Base-by-base conservation (phyloP, 2,797 vertebrate genomes). In the Octomys mimax region DNA sequence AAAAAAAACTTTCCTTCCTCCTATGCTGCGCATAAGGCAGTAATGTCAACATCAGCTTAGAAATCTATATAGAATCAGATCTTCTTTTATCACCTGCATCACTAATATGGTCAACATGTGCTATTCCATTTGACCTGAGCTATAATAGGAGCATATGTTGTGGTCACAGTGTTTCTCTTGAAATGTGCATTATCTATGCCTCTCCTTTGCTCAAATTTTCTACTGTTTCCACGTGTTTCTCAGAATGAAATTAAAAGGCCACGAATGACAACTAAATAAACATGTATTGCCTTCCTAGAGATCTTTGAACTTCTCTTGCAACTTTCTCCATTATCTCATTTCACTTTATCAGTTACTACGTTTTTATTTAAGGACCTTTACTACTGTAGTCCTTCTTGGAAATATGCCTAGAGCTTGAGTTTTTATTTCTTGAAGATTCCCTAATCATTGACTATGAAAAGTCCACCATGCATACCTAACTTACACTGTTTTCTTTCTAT, bases 71-170 rank as follows among this genome's bases (percentile, higher is more conserved):
- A 49, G 36, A 75, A 75, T 78, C 57, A 70, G 2, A 54, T 13
- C 3, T 14, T 16, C 1, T 46, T 19, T 80, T 85, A 9, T 21
- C 31, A 64, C 9, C 10, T 59, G 39, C 14, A 18, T 16, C 59
- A 22, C 0, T 9, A 42, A 31, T 0, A 12, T 3, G 4, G 31
- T 54, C 13, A 31, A n/a, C 0, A 5, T 19, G 54, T 0, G 49
- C 2, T 28, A 66, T 22, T 3, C 2, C 33, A 39, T 36, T 18
- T 77, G 22, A 0, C 4, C 24, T 59, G 18, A 6, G 46, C 9
- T 54, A n/a, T 24, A 71, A 36, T 0, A 24, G 13, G 4, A 12
- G 7, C 10, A 36, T 71, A 31, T 2, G 10, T 6, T 71, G 31
- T 4, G 33, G 6, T 46, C 26, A 68, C 10, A 49, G 8, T 4